Base-by-base conservation (phyloP, 2,113 vertebrate genomes). In the rabbit (Oryctolagus cuniculus) region DNA sequence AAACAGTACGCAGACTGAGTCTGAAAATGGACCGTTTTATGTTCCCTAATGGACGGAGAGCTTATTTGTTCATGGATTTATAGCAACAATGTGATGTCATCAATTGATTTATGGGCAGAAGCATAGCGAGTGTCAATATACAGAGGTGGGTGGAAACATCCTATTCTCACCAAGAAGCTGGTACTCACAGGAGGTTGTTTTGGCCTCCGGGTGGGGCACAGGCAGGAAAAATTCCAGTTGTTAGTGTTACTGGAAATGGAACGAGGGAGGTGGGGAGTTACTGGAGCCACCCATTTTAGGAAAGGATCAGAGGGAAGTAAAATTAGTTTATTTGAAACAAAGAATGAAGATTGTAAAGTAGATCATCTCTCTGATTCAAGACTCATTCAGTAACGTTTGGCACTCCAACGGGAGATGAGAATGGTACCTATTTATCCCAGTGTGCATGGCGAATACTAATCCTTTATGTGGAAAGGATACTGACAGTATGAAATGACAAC, bases 61-160 rank as follows among this genome's bases (percentile, higher is more conserved):
- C 97, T 99, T 98, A 98, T 99, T 99, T 99, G 96, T 98, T 97
- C 98, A 93, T 85, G 98, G 98, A 98, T 97, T 98, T 97, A 97
- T 97, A 98, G 98, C 97, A 98, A 98, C 98, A 98, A 97, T 91
- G 96, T 98, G 98, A 98, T 98, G 98, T 98, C 98, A 98, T 98
- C 97, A 94, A 95, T 95, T 97, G 98, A 97, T 97, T 98, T 94
- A 97, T 94, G 95, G 97, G 96, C 96, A 97, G 97, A 89, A 97
- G 96, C 97, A 44, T 10, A 97, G 97, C 97, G 49, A 98, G 98
- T 98, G 97, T 98, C 98, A 99, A 98, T 98, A 98, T 96, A 98
- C 98, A 97, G 96, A 1, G 77, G 96, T 90, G 91, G 97, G 85
- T 98, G 98, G 98, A 98, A 98, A 98, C 98, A 98, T 98, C 98